Evolutionary conservation across 2,797 vertebrate species (phyloP).

Genomic region (Falco berigora): DNA sequence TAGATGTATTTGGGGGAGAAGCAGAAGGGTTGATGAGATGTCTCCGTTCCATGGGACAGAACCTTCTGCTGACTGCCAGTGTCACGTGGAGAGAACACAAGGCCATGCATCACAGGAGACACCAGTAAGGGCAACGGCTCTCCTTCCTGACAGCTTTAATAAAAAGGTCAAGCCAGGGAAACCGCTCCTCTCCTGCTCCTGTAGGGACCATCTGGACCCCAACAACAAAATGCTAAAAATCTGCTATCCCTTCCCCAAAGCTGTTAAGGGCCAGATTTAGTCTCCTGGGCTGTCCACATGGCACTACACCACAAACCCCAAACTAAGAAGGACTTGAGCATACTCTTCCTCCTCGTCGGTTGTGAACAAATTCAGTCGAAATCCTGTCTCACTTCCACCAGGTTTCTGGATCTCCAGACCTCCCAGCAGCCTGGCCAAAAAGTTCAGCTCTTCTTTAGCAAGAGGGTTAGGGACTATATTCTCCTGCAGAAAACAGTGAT

Average conservation of each 20-base stretch:
- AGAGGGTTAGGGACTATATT: conserved; percentile 86
- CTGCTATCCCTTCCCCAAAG: not conserved
- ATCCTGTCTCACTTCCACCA: conserved; percentile 77
- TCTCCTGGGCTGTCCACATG: not conserved
- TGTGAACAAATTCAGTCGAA: conserved; percentile 89
- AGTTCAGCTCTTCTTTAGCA: conserved; percentile 95
- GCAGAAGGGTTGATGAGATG: not conserved
- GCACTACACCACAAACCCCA: not conserved
- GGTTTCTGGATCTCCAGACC: conserved; percentile 84
- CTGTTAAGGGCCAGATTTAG: not conserved
- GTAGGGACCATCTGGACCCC: not conserved
- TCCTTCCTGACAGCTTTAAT: not conserved
- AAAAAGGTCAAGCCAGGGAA: not conserved
- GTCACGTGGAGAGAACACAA: not conserved
- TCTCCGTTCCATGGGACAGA: not conserved
- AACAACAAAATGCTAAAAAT: not conserved
- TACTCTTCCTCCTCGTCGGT: conserved; percentile 97
- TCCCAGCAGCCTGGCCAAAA: conserved; percentile 91
- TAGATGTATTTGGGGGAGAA: not conserved
- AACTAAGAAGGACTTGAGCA: conserved; percentile 3
- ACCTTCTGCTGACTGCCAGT: not conserved
- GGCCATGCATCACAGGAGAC: not conserved
- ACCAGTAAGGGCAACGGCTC: not conserved
- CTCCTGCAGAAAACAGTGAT: conserved; percentile 75
- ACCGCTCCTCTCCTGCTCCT: not conserved